Evolutionary conservation across 2,797 vertebrate species (phyloP), one percentile per base, ranked within the genome.

Genomic region (Anableps anableps): DNA sequence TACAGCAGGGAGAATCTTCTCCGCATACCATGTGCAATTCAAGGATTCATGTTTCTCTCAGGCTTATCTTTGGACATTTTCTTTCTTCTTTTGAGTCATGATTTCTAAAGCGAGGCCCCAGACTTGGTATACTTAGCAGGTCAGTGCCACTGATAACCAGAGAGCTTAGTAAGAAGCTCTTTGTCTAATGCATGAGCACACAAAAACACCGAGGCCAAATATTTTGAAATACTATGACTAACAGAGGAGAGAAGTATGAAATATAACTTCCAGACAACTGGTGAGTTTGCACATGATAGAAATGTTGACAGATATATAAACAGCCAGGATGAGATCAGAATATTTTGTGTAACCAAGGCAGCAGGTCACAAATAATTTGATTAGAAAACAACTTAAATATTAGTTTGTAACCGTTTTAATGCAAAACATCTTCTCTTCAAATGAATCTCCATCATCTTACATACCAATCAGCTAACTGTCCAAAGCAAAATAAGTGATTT

Each of bases 141-240:
- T 81, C 88, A 17, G 13, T 1, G 84, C 85, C 90, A 26, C 76
- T 88, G 88, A 92, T 89, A 91, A 90, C 45, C 72, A 76, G 14
- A 81, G 84, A 71, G 53, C 76, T 74, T 71, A 48, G 50, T 36
- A 78, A 79, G 77, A 58, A 60, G 38, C 45, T 82, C 81, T 79
- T 75, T 78, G 71, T 83, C 79, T 45, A 16, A 41, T 45, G 43
- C 31, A 75, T 68, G 62, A 36, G 34, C 29, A 34, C 38, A 62
- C 78, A 5, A 76, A 71, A 34, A 43, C 36, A 80, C 29, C 1
- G 14, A 48, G 36, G 51, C 43, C 21, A 68, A 0, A 58, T 71
- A 74, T 50, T 75, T 50, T 50, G 38, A 78, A 58, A 75, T 71
- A 73, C 70, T 11, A 16, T 38, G 72, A 74, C 58, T 60, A 58